Evolutionary conservation across 2,797 vertebrate species (phyloP).

Genomic region (Tokudaia muenninki): DNA sequence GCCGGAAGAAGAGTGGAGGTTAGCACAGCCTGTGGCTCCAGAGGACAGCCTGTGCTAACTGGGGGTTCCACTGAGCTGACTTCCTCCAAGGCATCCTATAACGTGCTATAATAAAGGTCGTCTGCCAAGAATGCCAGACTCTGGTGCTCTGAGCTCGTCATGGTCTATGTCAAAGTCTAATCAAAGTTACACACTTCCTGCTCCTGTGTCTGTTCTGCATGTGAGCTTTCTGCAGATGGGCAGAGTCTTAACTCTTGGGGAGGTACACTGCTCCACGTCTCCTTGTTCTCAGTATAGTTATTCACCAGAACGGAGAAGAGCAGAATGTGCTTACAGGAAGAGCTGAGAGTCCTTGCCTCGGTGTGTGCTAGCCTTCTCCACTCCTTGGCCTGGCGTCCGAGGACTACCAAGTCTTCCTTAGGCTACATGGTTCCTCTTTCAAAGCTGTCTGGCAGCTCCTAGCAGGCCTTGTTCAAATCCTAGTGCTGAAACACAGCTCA

Average conservation of each 20-base stretch:
- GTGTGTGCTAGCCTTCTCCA: background rate
- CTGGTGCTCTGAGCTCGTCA: conserved; percentile 72
- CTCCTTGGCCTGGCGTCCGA: conserved; percentile 53
- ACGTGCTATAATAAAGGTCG: conserved; percentile 64
- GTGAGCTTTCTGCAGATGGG: conserved; percentile 15
- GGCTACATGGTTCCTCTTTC: conserved; percentile 50
- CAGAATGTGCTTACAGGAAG: conserved; percentile 56
- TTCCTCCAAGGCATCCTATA: conserved; percentile 37
- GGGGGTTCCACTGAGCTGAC: conserved; percentile 37
- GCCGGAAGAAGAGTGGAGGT: conserved; percentile 89
- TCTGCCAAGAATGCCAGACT: conserved; percentile 43
- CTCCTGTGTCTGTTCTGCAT: conserved; percentile 75
- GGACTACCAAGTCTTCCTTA: conserved; percentile 49
- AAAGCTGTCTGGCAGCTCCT: conserved; percentile 66
- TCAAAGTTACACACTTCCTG: conserved; percentile 12
- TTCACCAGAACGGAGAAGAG: conserved; percentile 73
- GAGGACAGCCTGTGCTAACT: conserved; percentile 38
- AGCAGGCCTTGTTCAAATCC: conserved; percentile 31
- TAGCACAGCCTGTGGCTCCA: conserved; percentile 83
- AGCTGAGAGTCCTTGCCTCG: conserved; percentile 22
- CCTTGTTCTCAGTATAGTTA: conserved; percentile 64
- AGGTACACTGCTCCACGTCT: background rate
- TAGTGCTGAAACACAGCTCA: conserved; percentile 59
- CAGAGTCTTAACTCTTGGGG: background rate
- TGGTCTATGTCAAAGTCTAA: conserved; percentile 26